phyloP scores from a whole-genome alignment of 2,797 vertebrate species.

The Cygnus olor region DNA sequence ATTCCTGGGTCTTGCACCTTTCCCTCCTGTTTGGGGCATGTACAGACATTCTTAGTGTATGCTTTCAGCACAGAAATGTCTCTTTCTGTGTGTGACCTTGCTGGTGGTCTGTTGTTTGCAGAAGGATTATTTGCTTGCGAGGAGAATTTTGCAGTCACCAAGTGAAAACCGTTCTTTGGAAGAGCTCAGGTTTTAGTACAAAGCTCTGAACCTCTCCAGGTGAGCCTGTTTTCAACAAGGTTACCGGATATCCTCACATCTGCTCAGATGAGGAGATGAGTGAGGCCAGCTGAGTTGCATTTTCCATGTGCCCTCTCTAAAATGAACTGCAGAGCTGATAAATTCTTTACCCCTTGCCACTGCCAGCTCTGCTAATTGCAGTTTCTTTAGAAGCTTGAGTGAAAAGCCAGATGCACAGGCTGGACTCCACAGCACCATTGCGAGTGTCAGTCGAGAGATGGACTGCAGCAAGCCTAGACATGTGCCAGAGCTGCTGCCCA shows the following conservation, averaged over 20 bases:
- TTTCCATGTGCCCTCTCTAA: slow-evolving; percentile 33
- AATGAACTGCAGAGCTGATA: slow-evolving; percentile 19
- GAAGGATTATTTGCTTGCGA: neutral
- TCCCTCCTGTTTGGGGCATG: neutral
- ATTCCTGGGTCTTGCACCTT: neutral
- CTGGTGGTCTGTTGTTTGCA: slow-evolving; percentile 13
- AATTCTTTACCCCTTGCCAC: neutral
- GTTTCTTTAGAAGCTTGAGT: neutral
- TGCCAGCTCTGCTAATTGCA: neutral
- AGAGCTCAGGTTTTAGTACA: slow-evolving; percentile 3
- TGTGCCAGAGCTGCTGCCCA: neutral
- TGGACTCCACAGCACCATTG: neutral
- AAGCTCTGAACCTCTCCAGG: slow-evolving; percentile 32
- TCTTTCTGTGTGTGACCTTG: neutral
- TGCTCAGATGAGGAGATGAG: slow-evolving; percentile 28
- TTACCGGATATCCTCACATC: slow-evolving; percentile 31
- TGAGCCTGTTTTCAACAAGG: slow-evolving; percentile 56
- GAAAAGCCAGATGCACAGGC: neutral
- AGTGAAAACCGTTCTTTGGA: slow-evolving; percentile 12
- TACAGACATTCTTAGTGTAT: neutral
- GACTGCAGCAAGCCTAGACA: slow-evolving; percentile 6
- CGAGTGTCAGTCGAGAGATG: slow-evolving; percentile 4
- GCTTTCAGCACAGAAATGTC: neutral
- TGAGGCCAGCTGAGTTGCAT: slow-evolving; percentile 47
- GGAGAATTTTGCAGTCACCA: neutral